These are phyloP conservation scores for Ophion ventricosus DNA, from an alignment of 2,888 invertebrate genomes.

Conservation along the genomic window DNA sequence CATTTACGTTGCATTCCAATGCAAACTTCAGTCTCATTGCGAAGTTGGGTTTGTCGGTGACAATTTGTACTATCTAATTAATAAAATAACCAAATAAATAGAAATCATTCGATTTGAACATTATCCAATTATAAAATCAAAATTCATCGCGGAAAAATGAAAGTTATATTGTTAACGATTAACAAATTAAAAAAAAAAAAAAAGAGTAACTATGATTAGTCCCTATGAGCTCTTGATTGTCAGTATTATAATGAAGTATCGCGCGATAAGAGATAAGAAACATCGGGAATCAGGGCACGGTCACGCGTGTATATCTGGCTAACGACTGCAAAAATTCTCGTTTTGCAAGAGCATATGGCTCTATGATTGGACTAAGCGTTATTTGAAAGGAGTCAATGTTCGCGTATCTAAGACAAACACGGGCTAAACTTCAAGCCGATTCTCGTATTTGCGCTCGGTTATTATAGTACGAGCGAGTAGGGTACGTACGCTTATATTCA, in stretches of 20 bases:
- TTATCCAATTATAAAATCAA: neutral
- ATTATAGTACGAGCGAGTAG: constrained; percentile 5
- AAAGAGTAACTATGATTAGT: neutral
- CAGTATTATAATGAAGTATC: constrained; percentile 17
- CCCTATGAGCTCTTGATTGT: constrained; percentile 5
- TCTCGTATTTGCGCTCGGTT: constrained; percentile 43
- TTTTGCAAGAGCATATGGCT: constrained; percentile 2
- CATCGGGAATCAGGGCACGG: constrained; percentile 9
- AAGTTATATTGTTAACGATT: neutral
- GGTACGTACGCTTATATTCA: neutral
- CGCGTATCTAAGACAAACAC: constrained; percentile 82
- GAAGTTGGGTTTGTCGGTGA: no score
- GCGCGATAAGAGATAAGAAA: constrained; percentile 31
- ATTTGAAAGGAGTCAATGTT: constrained; percentile 79
- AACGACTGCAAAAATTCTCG: constrained; percentile 9
- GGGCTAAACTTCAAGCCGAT: constrained; percentile 72
- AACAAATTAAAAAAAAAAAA: neutral
- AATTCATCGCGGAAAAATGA: neutral
- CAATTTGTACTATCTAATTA: no score
- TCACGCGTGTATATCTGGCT: neutral
- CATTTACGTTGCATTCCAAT: no score
- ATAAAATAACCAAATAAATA: no score
- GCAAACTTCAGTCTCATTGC: no score
- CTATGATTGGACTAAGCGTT: constrained; percentile 33
- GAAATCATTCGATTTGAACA: no score